phyloP scores from a whole-genome alignment of 2,888 invertebrate genomes.

The Matsumyia berberina region DNA sequence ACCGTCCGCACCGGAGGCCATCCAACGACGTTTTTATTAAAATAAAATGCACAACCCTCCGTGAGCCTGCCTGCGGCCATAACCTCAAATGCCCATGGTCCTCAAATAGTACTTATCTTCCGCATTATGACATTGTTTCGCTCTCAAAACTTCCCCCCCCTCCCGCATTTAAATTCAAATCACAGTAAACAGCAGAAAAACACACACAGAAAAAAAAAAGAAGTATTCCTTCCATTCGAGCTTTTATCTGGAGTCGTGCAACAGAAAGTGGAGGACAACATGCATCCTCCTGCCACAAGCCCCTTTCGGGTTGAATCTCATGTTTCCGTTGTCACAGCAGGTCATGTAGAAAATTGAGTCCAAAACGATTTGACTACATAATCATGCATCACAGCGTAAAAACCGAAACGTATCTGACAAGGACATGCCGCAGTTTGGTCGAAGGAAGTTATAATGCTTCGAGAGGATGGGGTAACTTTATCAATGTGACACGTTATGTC shows the following conservation, averaged over 20 bases:
- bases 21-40: not conserved
- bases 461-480: constrained; percentile 29
- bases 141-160: not conserved
- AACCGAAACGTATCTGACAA: constrained; percentile 18
- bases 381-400: constrained; percentile 46
- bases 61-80: constrained; percentile 1
- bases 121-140: constrained; percentile 51
- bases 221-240: not conserved
- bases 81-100: not conserved
- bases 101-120: constrained; percentile 31
- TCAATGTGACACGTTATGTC: constrained; percentile 52
- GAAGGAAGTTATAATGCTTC: constrained; percentile 16
- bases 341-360: constrained; percentile 69
- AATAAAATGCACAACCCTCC: constrained; percentile 17
- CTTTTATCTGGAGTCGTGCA: constrained; percentile 22
- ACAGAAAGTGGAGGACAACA: constrained; percentile 2
- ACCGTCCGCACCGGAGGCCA: too few species aligned
- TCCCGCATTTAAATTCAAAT: constrained; percentile 50
- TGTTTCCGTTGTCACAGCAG: constrained; percentile 53
- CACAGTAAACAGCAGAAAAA: constrained; percentile 7
- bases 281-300: constrained; percentile 9
- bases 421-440: constrained; percentile 13
- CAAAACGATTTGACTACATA: constrained; percentile 65
- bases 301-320: constrained; percentile 16
- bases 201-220: not conserved